Evolutionary conservation across 2,888 invertebrate genomes (phyloP), one percentile per base, ranked within the genome.

Genomic region (Drosophila lacicola): DNA sequence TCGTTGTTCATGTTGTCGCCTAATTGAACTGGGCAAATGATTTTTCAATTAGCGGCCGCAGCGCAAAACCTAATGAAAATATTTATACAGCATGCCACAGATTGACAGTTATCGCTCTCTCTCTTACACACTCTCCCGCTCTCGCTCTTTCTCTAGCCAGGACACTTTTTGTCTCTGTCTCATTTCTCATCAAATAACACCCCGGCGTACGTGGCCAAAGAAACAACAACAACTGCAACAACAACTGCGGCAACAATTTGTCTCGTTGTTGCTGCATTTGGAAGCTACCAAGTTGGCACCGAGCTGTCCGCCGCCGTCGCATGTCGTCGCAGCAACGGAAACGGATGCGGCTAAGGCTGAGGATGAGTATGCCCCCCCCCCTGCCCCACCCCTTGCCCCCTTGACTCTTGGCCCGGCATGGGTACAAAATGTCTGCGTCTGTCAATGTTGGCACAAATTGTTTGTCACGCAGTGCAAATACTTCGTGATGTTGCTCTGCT

Each of bases 391-490:
- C 6, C 4, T 2, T 1, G 2, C 13, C 4, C 1, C 10, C 13
- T 11, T 19, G 36, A 36, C 42, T 8, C 46, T 8, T 17, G 34
- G 0, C 34, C 13, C 13, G n/a, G 42, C 54, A 17, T 25, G 39
- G 25, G 51, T 51, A 44, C 54, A 17, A 49, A 67, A 56, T 65
- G 70, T 72, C 71, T 65, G 65, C 56, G 70, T 75, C 74, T 76
- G 79, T 77, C 81, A 78, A 81, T 82, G 86, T 79, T 78, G 83
- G 87, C 89, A 91, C 91, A 91, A 91, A 91, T 91, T 91, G 91
- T 92, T 92, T 91, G 92, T 92, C 92, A 92, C 92, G 92, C 91
- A 92, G 90, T 90, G 92, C 91, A 92, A 92, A 92, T 92, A 92
- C 90, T 92, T 90, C 92, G 92, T 92, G 92, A 90, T 91, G 89